These are phyloP conservation scores for Aphidius ervi DNA, from an alignment of 1,140 invertebrate species.

Conservation along the genomic window DNA sequence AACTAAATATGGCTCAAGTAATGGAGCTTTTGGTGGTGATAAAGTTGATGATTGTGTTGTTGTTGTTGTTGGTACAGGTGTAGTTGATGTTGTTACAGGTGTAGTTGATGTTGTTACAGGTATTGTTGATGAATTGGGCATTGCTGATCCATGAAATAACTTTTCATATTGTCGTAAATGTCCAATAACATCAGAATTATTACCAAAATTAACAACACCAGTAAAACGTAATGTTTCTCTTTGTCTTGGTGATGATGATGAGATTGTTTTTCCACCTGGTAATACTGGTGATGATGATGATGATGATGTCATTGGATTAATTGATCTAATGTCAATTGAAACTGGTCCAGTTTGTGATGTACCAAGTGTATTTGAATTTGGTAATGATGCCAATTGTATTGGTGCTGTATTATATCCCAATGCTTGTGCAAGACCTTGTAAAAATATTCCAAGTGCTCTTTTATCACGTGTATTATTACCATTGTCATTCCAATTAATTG, in stretches of 20 bases:
- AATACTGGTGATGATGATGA: not conserved
- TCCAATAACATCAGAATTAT: constrained; percentile 38
- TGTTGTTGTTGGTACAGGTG: constrained; percentile 1
- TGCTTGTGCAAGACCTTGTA: constrained; percentile 43
- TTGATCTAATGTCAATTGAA: constrained; percentile 15
- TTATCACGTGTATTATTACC: constrained; percentile 36
- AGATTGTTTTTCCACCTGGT: not conserved
- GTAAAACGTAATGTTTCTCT: constrained; percentile 46
- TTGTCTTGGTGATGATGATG: constrained; percentile 24
- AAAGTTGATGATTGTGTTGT: constrained; percentile 6
- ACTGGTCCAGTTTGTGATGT: constrained; percentile 13
- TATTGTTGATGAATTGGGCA: constrained; percentile 6
- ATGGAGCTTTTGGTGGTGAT: constrained; percentile 17
- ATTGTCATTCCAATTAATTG: constrained; percentile 16
- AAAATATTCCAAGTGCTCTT: constrained; percentile 43
- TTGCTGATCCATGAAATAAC: constrained; percentile 38
- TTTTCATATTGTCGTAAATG: constrained; percentile 45
- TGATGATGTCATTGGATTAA: not conserved
- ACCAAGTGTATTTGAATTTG: constrained; percentile 32
- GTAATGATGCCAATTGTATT: constrained; percentile 39
- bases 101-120: not conserved
- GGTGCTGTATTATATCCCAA: constrained; percentile 41
- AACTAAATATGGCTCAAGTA: constrained; percentile 28
- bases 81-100: not conserved
- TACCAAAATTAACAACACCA: constrained; percentile 48